Base-by-base conservation (phyloP, 1,140 invertebrate genomes). In the Aphis craccivora region DNA sequence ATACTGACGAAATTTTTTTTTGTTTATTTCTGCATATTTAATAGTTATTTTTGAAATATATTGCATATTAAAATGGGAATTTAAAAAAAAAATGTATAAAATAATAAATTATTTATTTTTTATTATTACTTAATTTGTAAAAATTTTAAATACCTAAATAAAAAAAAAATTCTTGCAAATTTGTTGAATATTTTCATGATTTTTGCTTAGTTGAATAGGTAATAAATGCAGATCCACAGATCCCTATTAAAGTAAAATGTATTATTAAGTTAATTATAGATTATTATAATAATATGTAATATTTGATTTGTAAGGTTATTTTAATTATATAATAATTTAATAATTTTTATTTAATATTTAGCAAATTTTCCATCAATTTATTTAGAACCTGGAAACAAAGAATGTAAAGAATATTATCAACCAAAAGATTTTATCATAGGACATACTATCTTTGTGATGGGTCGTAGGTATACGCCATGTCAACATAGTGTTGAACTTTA, bases 401-500 rank as follows among this genome's bases (percentile, higher is more conserved):
- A 43, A 90, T 25, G 14, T 53, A 96, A 95, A 0, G 96, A 98
- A 94, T 98, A 97, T 95, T 98, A 97, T 94, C 95, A 96, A 83
- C 97, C 97, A 5, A 96, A 95, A 94, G 98, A 99, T 95, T 97
- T 99, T 83, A 96, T 96, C 94, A 96, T 98, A 76, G 97, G 97
- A 2, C 96, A 96, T 89, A 97, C 96, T 0, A 95, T 97, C 67
- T 96, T 96, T 94, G 96, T 97, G 40, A 96, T 97, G 81, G 97
- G 96, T 11, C 96, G 97, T 23, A 95, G 96, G 94, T 94, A 76
- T 48, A n/a, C 51, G n/a, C n/a, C n/a, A 37, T 5, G 7, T 8
- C n/a, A 60, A 51, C 2, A 11, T 83, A n/a, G 9, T 18, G 7
- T 45, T 48, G 0, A 48, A 48, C 11, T 48, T 35, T 7, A n/a